A percentile compares a stretch with the other conserved stretches of the same genome.
These are phyloP conservation scores for Heliconius eleuchia DNA, from an alignment of 1,140 invertebrate species.

Conservation along the genomic window DNA sequence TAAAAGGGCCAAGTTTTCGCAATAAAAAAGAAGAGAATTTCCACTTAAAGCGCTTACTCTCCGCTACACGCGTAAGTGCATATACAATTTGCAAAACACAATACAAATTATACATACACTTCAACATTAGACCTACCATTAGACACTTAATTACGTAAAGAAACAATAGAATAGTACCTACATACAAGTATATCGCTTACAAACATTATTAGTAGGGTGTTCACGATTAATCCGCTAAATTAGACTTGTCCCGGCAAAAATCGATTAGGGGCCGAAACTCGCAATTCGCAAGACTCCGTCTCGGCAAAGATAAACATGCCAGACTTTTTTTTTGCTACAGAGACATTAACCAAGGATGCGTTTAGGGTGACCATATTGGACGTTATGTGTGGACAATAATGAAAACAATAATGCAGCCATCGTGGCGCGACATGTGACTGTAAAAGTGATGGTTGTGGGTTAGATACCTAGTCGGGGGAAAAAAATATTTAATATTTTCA, in stretches of 20 bases:
- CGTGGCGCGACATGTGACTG: too few species aligned
- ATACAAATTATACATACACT: constrained; percentile 1
- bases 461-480: too few species aligned
- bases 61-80: neutral
- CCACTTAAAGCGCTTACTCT: neutral
- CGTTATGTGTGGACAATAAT: constrained; percentile 16
- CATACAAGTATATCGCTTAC: constrained; percentile 44
- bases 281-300: constrained; percentile 67
- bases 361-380: constrained; percentile 53
- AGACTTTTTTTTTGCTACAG: constrained; percentile 72
- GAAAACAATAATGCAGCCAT: too few species aligned
- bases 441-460: too few species aligned
- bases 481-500: too few species aligned
- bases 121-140: neutral
- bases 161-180: constrained; percentile 40
- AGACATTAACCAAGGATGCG: constrained; percentile 79
- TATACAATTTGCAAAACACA: neutral
- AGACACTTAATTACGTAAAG: constrained; percentile 22
- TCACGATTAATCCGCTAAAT: constrained; percentile 77
- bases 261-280: constrained; percentile 76
- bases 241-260: constrained; percentile 72
- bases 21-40: too few species aligned
- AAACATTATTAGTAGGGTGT: constrained; percentile 73
- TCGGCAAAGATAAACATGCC: constrained; percentile 78
- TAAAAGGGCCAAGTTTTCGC: too few species aligned